Conservation (phyloP, 2,888 invertebrate genomes). For the Patella depressa region DNA sequence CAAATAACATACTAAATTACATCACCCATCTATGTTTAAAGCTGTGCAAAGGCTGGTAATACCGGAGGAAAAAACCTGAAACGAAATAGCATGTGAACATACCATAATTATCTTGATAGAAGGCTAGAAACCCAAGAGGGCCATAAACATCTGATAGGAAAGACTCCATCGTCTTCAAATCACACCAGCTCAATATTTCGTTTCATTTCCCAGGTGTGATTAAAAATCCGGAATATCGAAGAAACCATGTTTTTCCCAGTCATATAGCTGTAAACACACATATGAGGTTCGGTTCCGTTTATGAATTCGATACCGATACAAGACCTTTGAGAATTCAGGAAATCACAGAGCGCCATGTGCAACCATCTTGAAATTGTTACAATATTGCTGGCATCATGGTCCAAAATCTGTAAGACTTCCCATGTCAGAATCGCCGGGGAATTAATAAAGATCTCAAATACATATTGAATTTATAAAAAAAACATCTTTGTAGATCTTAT, state of each 20-base stretch:
- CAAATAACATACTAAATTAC: no score
- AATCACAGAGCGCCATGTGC: constrained; percentile 1
- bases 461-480: not conserved
- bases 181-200: not conserved
- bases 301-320: constrained; percentile 1
- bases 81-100: constrained; percentile 9
- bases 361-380: constrained; percentile 11
- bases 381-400: not conserved
- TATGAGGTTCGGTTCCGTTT: not conserved
- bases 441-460: not conserved
- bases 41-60: no score
- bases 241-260: not conserved
- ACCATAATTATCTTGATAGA: constrained; percentile 1
- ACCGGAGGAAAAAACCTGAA: not conserved
- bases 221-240: constrained; percentile 3
- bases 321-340: not conserved
- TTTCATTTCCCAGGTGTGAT: constrained; percentile 2
- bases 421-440: not conserved
- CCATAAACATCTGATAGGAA: not conserved
- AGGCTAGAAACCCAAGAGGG: not conserved
- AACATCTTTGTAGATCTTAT: constrained; percentile 7
- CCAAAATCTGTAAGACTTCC: constrained; percentile 7
- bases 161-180: not conserved
- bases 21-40: no score
- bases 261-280: constrained; percentile 5